These are phyloP conservation scores for Euwallacea similis DNA, from an alignment of 1,140 invertebrate genomes.

Conservation along the genomic window DNA sequence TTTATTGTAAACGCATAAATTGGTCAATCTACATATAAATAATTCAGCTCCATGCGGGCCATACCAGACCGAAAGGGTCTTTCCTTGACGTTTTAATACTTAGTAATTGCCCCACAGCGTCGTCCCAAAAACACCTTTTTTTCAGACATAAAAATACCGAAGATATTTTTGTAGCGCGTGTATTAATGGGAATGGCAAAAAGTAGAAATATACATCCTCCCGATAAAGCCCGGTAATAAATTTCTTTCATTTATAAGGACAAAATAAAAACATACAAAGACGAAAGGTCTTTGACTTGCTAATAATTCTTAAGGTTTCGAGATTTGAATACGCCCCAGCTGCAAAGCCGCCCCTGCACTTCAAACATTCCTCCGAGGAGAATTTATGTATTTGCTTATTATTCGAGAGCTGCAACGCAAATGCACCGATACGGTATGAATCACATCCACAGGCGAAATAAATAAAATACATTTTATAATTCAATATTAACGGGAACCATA, in stretches of 20 bases:
- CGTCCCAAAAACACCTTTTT: too few species aligned
- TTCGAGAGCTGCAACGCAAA: constrained; percentile 34
- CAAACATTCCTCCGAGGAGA: constrained; percentile 2
- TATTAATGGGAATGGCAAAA: too few species aligned
- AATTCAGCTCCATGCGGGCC: constrained; percentile 7
- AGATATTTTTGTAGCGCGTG: too few species aligned
- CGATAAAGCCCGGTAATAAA: too few species aligned
- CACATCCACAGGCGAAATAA: constrained; percentile 38
- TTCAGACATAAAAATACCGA: too few species aligned
- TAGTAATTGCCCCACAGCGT: too few species aligned
- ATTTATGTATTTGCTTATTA: constrained; percentile 43
- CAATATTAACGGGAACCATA: constrained; percentile 37
- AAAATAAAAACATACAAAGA: too few species aligned
- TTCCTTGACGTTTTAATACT: too few species aligned
- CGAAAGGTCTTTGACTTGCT: too few species aligned
- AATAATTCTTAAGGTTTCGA: too few species aligned
- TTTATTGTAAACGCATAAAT: constrained; percentile 19
- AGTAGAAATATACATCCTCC: too few species aligned
- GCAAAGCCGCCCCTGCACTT: neutral
- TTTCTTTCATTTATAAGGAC: too few species aligned
- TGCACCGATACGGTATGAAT: constrained; percentile 38
- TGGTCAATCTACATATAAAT: constrained; percentile 8
- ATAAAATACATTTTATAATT: constrained; percentile 46
- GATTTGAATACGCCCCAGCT: neutral
- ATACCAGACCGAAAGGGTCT: neutral